A percentile compares a stretch with the other conserved stretches of the same genome.
Evolutionary conservation across 2,113 vertebrate genomes (phyloP).

Genomic region (Trichomycterus rosablanca): DNA sequence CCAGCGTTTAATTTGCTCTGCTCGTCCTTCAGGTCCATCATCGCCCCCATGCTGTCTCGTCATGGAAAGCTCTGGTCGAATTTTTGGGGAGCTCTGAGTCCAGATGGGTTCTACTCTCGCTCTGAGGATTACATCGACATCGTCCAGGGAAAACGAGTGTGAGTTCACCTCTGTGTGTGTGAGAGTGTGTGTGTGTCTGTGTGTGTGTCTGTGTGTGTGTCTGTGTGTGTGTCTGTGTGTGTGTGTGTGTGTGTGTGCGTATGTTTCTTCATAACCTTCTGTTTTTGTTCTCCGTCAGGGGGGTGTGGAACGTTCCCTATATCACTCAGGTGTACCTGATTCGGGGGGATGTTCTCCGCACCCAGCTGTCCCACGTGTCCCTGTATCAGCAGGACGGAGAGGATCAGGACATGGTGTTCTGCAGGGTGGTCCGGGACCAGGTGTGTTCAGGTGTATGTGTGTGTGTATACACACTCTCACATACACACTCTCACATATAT

Average conservation of each 20-base stretch:
- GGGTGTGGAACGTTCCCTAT: slow-evolving; percentile 77
- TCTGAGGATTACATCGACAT: slow-evolving; percentile 76
- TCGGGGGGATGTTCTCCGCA: slow-evolving; percentile 58
- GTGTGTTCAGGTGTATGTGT: slow-evolving; percentile 65
- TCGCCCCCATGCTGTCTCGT: slow-evolving; percentile 72
- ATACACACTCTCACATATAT: too few species aligned
- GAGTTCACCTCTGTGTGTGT: slow-evolving; percentile 21
- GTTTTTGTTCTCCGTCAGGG: slow-evolving; percentile 51
- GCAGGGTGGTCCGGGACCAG: slow-evolving; percentile 65
- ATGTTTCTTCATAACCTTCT: too few species aligned
- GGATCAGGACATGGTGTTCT: slow-evolving; percentile 75
- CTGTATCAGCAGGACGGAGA: slow-evolving; percentile 61
- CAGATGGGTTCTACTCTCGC: slow-evolving; percentile 70
- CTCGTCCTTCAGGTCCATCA: slow-evolving; percentile 57
- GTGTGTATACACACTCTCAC: slow-evolving; percentile 65
- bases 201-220: rapidly evolving
- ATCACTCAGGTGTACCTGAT: slow-evolving; percentile 70
- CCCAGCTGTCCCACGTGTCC: slow-evolving; percentile 53
- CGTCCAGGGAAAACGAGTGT: slow-evolving; percentile 73
- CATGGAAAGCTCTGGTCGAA: slow-evolving; percentile 78
- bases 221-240: background rate
- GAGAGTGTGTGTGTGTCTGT: background rate
- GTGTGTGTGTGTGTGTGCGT: background rate
- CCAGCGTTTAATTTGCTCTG: too few species aligned
- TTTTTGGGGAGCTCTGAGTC: slow-evolving; percentile 75